Percentiles rank a stretch among this genome's conserved stretches.
Evolutionary conservation across 2,888 invertebrate species (phyloP).

Genomic region (Luperina testacea): DNA sequence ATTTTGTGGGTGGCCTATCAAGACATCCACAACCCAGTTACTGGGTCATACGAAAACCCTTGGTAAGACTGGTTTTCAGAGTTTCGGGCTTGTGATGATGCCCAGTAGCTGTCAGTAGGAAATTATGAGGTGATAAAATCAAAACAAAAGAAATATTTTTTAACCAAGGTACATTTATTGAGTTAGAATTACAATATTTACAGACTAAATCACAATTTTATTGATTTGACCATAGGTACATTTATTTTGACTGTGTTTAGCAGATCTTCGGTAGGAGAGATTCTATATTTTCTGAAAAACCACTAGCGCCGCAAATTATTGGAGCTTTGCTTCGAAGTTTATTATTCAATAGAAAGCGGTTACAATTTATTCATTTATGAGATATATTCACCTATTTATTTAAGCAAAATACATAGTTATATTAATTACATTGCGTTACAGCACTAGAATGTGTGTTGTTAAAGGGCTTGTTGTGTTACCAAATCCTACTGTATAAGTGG

Average conservation of each 20-base stretch:
- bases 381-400: too few relatives aligned
- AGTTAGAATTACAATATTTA: conserved; percentile 42
- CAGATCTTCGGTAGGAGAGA: conserved; percentile 8
- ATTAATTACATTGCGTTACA: background rate
- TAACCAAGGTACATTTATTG: conserved; percentile 39
- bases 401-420: background rate
- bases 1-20: too few relatives aligned
- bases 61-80: too few relatives aligned
- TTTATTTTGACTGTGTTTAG: conserved; percentile 30
- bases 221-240: conserved; percentile 28
- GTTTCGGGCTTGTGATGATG: too few relatives aligned
- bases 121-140: background rate
- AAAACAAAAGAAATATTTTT: conserved; percentile 16
- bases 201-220: conserved; percentile 44
- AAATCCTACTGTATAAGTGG: background rate
- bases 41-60: too few relatives aligned
- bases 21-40: too few relatives aligned
- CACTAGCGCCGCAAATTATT: background rate
- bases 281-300: background rate
- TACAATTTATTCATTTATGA: background rate
- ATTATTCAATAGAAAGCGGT: background rate
- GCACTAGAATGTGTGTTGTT: background rate
- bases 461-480: background rate
- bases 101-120: background rate
- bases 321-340: background rate